Evolutionary conservation across 2,888 invertebrate genomes (phyloP).

Genomic region (Drosophila stalkeri): DNA sequence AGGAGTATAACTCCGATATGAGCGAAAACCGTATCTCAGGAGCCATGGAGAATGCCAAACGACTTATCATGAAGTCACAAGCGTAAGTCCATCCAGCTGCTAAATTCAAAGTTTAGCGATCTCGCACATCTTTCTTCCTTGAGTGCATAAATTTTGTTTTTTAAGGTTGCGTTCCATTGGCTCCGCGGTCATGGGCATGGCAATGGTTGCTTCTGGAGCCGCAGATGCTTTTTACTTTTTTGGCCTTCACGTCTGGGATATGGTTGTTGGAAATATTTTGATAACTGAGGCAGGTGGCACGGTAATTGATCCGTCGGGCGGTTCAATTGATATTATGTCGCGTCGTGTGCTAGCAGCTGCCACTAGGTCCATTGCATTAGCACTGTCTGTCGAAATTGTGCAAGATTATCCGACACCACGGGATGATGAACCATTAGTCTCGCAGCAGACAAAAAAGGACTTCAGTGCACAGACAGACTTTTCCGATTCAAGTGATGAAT

Average conservation of each 20-base stretch:
- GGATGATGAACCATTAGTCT: constrained; percentile 86
- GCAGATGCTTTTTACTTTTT: constrained; percentile 95
- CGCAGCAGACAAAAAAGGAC: constrained; percentile 16
- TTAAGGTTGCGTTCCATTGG: constrained; percentile 92
- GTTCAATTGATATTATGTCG: constrained; percentile 91
- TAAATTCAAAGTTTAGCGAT: too few relatives aligned
- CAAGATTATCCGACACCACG: constrained; percentile 91
- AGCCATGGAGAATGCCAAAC: constrained; percentile 89
- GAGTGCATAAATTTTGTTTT: not conserved
- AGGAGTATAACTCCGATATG: constrained; percentile 51
- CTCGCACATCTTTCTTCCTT: not conserved
- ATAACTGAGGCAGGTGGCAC: constrained; percentile 97
- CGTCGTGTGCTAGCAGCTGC: constrained; percentile 93
- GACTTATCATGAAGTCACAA: constrained; percentile 88
- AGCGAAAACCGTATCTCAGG: constrained; percentile 74
- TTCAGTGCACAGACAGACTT: constrained; percentile 59
- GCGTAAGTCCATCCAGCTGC: constrained; percentile 86
- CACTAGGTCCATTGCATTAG: constrained; percentile 89
- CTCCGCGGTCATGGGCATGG: constrained; percentile 97
- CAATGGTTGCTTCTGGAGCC: constrained; percentile 95
- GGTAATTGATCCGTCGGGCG: constrained; percentile 93
- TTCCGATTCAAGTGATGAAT: constrained; percentile 45
- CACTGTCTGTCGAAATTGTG: constrained; percentile 87
- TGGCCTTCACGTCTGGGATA: constrained; percentile 98
- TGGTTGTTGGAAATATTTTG: constrained; percentile 94